Evolutionary conservation across 2,797 vertebrate genomes (phyloP).

Genomic region (Gallinago solitaria): DNA sequence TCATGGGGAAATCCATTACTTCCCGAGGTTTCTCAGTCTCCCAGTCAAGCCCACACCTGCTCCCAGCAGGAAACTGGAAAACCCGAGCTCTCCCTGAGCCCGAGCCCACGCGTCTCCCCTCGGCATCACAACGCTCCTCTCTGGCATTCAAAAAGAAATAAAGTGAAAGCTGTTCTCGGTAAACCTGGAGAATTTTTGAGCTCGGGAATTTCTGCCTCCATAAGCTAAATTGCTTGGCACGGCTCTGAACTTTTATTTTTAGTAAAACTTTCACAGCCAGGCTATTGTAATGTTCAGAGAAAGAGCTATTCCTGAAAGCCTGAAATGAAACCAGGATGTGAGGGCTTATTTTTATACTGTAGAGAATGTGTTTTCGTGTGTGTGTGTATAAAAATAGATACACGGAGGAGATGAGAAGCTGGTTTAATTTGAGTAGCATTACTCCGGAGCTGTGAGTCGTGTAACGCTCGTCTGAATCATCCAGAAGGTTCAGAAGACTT

Average conservation of each 20-base stretch:
- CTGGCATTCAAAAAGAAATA: neutral
- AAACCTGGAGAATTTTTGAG: neutral
- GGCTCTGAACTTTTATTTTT: constrained; percentile 30
- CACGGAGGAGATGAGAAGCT: neutral
- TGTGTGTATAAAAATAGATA: neutral
- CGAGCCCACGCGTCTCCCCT: neutral
- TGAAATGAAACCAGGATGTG: neutral
- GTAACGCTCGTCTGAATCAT: neutral
- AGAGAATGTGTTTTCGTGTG: neutral
- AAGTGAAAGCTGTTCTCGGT: neutral
- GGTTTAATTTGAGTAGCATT: neutral
- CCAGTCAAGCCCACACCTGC: constrained; percentile 17
- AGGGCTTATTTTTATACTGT: neutral
- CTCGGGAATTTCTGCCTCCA: neutral
- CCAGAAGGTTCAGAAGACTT: neutral
- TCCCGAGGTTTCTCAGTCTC: neutral
- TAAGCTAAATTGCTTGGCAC: neutral
- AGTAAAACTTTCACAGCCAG: constrained; percentile 4
- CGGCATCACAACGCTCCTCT: neutral
- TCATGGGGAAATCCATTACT: neutral
- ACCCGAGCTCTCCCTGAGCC: neutral
- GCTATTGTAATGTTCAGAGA: neutral
- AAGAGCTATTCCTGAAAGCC: constrained; percentile 2
- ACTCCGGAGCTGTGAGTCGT: neutral
- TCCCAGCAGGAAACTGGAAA: neutral